Conservation (phyloP, 2,113 vertebrate genomes). For the Sturnus vulgaris region DNA sequence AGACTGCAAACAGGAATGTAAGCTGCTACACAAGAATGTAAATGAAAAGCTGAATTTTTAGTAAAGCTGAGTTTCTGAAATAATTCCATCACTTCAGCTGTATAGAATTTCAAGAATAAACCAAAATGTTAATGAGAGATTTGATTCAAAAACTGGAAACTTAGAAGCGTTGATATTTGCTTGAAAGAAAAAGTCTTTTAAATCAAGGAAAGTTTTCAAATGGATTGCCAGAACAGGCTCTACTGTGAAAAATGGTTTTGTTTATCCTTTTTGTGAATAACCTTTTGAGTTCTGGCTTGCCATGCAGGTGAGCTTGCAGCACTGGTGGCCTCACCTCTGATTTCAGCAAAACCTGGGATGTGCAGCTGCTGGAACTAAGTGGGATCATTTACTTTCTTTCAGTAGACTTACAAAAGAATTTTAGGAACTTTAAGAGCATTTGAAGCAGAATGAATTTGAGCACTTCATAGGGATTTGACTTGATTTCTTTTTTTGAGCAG, state of each 20-base stretch:
- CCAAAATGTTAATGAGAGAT: background rate
- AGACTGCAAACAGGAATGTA: background rate
- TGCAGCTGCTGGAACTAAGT: background rate
- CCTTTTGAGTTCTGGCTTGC: background rate
- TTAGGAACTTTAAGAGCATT: background rate
- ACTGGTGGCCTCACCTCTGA: background rate
- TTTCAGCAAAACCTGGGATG: background rate
- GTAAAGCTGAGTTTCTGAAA: background rate
- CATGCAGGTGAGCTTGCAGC: background rate
- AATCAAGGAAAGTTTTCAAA: background rate
- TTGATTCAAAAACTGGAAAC: background rate
- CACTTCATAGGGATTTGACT: background rate
- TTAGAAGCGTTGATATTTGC: background rate
- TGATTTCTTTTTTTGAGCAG: background rate
- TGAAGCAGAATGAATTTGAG: background rate
- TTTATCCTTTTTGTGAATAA: background rate
- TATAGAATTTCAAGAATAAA: background rate
- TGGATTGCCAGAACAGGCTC: background rate
- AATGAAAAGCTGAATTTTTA: constrained; percentile 16
- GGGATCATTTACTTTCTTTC: background rate
- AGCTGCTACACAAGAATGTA: background rate
- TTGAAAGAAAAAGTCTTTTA: background rate
- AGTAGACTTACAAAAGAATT: background rate
- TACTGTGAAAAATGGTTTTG: background rate
- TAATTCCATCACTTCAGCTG: background rate